Evolutionary conservation across 2,797 vertebrate genomes (phyloP), one percentile per base, ranked within the genome.

Genomic region (Monodelphis domestica): DNA sequence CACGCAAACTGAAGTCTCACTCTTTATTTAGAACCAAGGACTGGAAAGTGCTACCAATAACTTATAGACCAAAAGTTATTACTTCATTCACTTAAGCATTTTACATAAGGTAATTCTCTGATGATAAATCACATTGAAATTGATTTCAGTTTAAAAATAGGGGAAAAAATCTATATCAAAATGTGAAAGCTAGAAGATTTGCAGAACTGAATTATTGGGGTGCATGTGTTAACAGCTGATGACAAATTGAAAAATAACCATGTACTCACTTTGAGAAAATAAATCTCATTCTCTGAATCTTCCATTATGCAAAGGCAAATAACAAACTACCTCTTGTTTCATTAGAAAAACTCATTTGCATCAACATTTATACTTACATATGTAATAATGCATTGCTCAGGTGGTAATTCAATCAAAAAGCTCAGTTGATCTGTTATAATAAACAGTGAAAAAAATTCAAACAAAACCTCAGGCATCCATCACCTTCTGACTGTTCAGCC

Each of bases 351-450:
- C 94, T 95, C 96, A 97, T 97, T 97, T 97, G 95, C 97, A 97
- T 96, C 90, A 53, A 91, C 95, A 88, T 96, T 96, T 97, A 97
- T 94, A 96, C 97, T 96, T 97, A 97, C 97, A 95, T 96, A 95
- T 97, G 96, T 98, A 97, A 97, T 97, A 97, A 97, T 95, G 96
- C 97, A 97, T 91, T 95, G 95, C 94, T 95, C 97, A 97, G 95
- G 95, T 29, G 95, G 54, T 96, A 97, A 97, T 98, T 98, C 94
- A 96, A 93, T 96, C 95, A 97, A 96, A 95, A 97, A 96, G 93
- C 95, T 95, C 90, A 2, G 52, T 95, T 95, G 96, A 97, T 93
- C 97, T 96, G 97, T 95, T 93, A 84, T 94, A 97, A 52, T 97
- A 97, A 97, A 94, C 96, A 96, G 93, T 93, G 91, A 97, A 97